Evolutionary conservation across 2,797 vertebrate genomes (phyloP), one percentile per base, ranked within the genome.

Genomic region (Neostethus bicornis): DNA sequence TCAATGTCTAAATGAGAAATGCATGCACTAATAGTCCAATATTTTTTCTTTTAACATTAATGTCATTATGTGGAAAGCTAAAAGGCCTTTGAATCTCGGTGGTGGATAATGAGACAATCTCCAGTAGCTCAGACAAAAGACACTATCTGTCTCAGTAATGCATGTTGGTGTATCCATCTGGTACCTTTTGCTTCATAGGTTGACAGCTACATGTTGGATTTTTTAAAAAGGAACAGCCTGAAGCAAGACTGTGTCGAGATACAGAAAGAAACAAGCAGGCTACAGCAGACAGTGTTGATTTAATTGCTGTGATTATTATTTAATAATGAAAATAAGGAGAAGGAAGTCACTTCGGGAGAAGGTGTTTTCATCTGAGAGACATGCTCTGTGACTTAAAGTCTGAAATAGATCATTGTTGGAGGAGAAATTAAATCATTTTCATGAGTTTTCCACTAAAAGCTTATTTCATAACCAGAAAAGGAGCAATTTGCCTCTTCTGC

Each of bases 201-300:
- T 49, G 35, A 52, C 50, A 51, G 46, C 41, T 34, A 10, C 12
- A 37, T 13, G 26, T 24, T 32, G 26, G 10, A 29, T 35, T 28
- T 53, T 61, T 28, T 9, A 62, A 55, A 57, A 53, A 21, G 37
- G 35, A 66, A 42, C 51, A 57, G 45, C 65, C 51, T 37, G 20
- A 19, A 70, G 48, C 44, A 53, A 39, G 61, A 32, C 24, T 7
- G 24, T 32, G 29, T 24, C 44, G 39, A 29, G 29, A 55, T 28
- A 38, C 37, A 25, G 25, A 9, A 6, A 11, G 17, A 25, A 20
- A 17, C 28, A 26, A 46, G 38, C 11, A 4, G 62, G 46, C 45
- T 25, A 4, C 20, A 28, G 50, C 12, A 3, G 9, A 32, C 12
- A 32, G 9, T 14, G 13, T 32, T 32, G 13, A 13, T 32, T 32